Base-by-base conservation (phyloP, 37 sponge, comb jelly and placozoan genomes). In the Geodia barretti region DNA sequence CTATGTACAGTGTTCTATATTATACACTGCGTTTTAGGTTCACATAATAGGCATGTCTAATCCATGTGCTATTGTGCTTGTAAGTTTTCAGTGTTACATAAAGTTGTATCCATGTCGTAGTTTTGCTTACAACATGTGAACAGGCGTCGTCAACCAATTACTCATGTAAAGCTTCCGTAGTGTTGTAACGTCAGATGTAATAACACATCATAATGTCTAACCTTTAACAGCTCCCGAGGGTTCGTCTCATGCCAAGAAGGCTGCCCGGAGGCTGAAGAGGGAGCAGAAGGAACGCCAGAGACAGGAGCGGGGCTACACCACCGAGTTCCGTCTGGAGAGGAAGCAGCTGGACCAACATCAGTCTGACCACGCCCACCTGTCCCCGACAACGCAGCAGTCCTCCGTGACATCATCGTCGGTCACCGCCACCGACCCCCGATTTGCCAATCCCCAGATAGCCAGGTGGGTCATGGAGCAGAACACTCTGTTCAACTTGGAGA, bases 401-500 rank as follows among this genome's bases (percentile, higher is more conserved):
- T n/a, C n/a, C n/a, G n/a, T n/a, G n/a, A n/a, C n/a, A n/a, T n/a
- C n/a, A n/a, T n/a, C n/a, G n/a, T n/a, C n/a, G n/a, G n/a, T n/a
- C 73, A 35, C 35, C 43, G 11, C 42, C 8, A 26, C 30, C 8
- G 19, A 8, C 14, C 60, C 75, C 4, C 60, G 14, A 28, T 54
- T 4, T 9, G 30, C 59, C 24, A 84, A 78, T 34, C 87, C 80
- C 24, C 89, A 88, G 40, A 0, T 88, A 8, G 64, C 82, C 58
- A 82, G 77, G 65, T 88, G 89, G 89, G 23, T 88, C 34, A 42
- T 60, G 28, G 89, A 83, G 30, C 89, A 88, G 35, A 75, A 67
- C 38, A 42, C 24, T 29, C 64, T 19, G 60, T 75, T 75, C 41
- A 8, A 71, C 14, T 19, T 39, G 40, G 76, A 54, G n/a, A 54